Percentiles rank a stretch among this genome's conserved stretches.
These are phyloP conservation scores for Girardinichthys multiradiatus DNA, from an alignment of 2,113 vertebrate species.

Conservation along the genomic window DNA sequence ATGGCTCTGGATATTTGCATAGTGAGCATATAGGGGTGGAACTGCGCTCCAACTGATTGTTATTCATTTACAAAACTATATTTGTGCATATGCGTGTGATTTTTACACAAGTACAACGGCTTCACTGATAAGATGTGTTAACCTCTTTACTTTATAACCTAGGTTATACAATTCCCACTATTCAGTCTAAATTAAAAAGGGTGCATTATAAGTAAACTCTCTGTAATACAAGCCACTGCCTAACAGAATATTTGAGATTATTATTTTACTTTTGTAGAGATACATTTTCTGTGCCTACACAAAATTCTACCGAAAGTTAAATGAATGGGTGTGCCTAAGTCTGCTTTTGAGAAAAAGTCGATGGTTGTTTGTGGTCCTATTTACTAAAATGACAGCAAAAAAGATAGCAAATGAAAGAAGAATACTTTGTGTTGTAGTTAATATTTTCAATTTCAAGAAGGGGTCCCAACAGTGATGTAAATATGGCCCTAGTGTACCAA, in stretches of 20 bases:
- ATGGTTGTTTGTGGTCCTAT: too few species aligned
- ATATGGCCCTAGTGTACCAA: too few species aligned
- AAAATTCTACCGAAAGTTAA: too few species aligned
- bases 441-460: too few species aligned
- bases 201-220: background rate
- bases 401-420: too few species aligned
- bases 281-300: background rate
- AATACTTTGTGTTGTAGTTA: too few species aligned
- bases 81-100: background rate
- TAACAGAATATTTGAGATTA: background rate
- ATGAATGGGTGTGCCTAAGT: too few species aligned
- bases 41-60: slow-evolving; percentile 31
- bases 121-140: slow-evolving; percentile 37
- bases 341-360: too few species aligned
- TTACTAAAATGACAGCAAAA: too few species aligned
- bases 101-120: slow-evolving; percentile 39
- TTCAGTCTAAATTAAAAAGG: slow-evolving; percentile 1
- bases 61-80: slow-evolving; percentile 16
- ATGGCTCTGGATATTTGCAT: slow-evolving; percentile 57
- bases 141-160: slow-evolving; percentile 3
- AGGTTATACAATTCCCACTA: background rate
- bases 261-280: background rate
- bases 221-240: background rate
- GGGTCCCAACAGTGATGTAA: too few species aligned
- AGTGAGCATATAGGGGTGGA: slow-evolving; percentile 35